phyloP scores from a whole-genome alignment of 53 echinoderm and acorn worm genomes.

The Stichopus horrens region DNA sequence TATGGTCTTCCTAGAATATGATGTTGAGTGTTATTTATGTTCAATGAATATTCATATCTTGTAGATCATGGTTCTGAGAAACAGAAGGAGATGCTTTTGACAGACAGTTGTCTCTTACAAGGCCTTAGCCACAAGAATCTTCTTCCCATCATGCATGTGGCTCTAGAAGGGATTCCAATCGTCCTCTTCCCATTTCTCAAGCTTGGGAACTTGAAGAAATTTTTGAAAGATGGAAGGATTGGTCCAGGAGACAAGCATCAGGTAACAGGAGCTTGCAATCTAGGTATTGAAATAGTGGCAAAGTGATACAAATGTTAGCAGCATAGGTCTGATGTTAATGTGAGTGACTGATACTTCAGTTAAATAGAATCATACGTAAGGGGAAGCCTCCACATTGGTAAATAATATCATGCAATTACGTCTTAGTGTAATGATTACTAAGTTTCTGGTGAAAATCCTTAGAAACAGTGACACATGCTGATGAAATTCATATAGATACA shows the following conservation, averaged over 20 bases:
- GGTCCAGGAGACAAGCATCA: slow-evolving; percentile 96
- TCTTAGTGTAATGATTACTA: too few relatives aligned
- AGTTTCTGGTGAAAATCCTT: too few relatives aligned
- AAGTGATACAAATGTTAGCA: too few relatives aligned
- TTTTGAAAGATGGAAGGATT: slow-evolving; percentile 82
- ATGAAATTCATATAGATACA: too few relatives aligned
- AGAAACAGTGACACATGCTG: too few relatives aligned
- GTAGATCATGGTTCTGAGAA: slow-evolving; percentile 87
- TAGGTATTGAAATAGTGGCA: neutral
- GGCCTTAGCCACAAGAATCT: slow-evolving; percentile 92
- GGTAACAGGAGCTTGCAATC: slow-evolving; percentile 53
- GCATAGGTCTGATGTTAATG: too few relatives aligned
- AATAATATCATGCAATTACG: too few relatives aligned
- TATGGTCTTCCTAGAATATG: too few relatives aligned
- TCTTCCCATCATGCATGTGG: slow-evolving; percentile 76
- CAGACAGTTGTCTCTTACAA: slow-evolving; percentile 85
- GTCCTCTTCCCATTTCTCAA: slow-evolving; percentile 73
- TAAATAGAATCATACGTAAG: neutral
- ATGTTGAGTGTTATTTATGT: too few relatives aligned
- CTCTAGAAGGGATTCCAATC: slow-evolving; percentile 72
- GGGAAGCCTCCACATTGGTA: neutral
- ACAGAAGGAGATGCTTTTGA: slow-evolving; percentile 80
- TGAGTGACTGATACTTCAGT: too few relatives aligned
- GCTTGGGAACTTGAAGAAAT: slow-evolving; percentile 86
- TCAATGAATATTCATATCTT: neutral